These are phyloP conservation scores for Pachycephala philippinensis DNA, from an alignment of 2,113 vertebrate genomes.

Conservation along the genomic window DNA sequence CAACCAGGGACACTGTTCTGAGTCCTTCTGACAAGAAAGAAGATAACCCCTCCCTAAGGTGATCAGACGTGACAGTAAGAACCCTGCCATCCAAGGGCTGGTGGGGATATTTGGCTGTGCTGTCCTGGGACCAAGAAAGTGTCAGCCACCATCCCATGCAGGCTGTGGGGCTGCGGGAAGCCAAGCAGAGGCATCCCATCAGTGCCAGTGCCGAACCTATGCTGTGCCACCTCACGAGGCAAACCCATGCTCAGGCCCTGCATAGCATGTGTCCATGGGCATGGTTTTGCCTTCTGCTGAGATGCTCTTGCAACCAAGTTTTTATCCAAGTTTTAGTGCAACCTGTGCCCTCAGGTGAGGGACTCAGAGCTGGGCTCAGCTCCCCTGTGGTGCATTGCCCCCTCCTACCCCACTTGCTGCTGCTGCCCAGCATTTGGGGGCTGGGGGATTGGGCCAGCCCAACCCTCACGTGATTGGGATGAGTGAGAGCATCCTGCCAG, in stretches of 20 bases:
- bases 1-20: background rate
- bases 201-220: background rate
- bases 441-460: background rate
- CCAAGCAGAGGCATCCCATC: background rate
- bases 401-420: background rate
- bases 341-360: background rate
- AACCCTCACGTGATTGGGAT: background rate
- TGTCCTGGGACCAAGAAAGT: background rate
- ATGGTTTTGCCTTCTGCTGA: background rate
- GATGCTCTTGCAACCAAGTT: background rate
- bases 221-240: background rate
- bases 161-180: background rate
- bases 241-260: background rate
- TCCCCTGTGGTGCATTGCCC: background rate
- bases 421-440: background rate
- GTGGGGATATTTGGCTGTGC: background rate
- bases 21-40: slow-evolving; percentile 11
- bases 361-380: background rate
- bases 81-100: background rate
- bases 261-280: background rate
- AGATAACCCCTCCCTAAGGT: background rate
- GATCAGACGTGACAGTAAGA: background rate
- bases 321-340: background rate
- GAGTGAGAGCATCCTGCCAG: background rate
- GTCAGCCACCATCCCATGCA: background rate